Evolutionary conservation across 2,797 vertebrate genomes (phyloP).

Genomic region (Aphelocoma californica): DNA sequence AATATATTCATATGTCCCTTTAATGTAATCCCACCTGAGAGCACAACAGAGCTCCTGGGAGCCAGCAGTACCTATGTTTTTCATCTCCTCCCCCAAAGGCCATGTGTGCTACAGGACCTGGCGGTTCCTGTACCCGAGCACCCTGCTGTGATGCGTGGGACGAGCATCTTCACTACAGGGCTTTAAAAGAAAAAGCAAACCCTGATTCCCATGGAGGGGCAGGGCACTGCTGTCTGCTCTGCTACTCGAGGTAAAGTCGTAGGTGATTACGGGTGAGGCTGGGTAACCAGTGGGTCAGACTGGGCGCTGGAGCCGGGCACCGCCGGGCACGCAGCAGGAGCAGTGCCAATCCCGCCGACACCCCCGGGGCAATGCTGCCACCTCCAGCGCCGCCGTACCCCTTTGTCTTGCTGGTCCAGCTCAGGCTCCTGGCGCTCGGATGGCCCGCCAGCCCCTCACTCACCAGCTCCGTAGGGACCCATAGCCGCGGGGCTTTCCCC

Average conservation of each 20-base stretch:
- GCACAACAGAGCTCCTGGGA: not conserved
- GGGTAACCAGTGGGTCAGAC: not conserved
- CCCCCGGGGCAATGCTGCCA: not conserved
- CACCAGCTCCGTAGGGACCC: not conserved
- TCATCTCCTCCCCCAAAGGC: not conserved
- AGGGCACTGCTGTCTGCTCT: not conserved
- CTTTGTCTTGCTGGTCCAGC: not conserved
- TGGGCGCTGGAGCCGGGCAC: not conserved
- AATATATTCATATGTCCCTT: not conserved
- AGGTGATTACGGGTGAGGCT: not conserved
- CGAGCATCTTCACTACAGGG: not conserved
- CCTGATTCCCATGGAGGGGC: not conserved
- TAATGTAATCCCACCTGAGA: not conserved
- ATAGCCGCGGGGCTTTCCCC: not conserved
- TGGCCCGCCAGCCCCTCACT: not conserved
- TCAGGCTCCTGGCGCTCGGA: not conserved
- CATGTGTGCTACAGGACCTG: rapidly evolving
- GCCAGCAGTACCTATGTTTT: not conserved
- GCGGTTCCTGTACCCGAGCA: not conserved
- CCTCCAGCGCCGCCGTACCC: not conserved
- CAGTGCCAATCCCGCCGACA: not conserved
- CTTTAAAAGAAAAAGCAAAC: not conserved
- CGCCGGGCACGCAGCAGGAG: not conserved
- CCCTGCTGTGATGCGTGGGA: not conserved
- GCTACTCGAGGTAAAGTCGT: not conserved